These are phyloP conservation scores for Mesembrinibis cayennensis DNA, from an alignment of 2,113 vertebrate species.

Conservation along the genomic window DNA sequence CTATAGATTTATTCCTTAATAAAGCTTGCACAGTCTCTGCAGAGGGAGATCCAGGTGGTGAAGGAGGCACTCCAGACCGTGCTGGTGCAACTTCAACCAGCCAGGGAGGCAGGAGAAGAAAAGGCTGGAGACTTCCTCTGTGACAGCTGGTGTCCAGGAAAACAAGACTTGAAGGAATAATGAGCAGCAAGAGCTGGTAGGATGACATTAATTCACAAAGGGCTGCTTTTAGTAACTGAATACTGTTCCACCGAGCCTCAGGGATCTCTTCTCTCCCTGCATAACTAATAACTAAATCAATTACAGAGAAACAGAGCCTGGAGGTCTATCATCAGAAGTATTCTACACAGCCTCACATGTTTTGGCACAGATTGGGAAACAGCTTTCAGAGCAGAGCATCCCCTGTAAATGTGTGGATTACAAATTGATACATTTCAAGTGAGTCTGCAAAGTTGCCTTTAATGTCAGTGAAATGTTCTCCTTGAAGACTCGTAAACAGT, in stretches of 20 bases:
- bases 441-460: slow-evolving; percentile 22
- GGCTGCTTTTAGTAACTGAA: slow-evolving; percentile 58
- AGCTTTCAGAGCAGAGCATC: slow-evolving; percentile 53
- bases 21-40: slow-evolving; percentile 78
- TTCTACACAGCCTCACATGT: not conserved
- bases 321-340: slow-evolving; percentile 1
- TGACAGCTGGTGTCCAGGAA: slow-evolving; percentile 79
- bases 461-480: slow-evolving; percentile 21
- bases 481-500: not conserved
- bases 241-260: slow-evolving; percentile 45
- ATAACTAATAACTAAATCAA: slow-evolving; percentile 44
- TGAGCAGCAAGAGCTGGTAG: slow-evolving; percentile 16
- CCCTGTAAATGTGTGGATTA: slow-evolving; percentile 20
- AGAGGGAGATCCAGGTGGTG: slow-evolving; percentile 85
- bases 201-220: slow-evolving; percentile 30
- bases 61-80: slow-evolving; percentile 78
- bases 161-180: slow-evolving; percentile 76
- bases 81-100: slow-evolving; percentile 81
- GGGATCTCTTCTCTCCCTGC: slow-evolving; percentile 43
- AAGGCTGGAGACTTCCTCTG: slow-evolving; percentile 78
- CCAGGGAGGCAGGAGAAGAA: slow-evolving; percentile 74
- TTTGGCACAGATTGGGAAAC: slow-evolving; percentile 55
- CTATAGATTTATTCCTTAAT: slow-evolving; percentile 83
- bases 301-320: slow-evolving; percentile 38
- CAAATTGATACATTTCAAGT: not conserved